Evolutionary conservation across 2,113 vertebrate genomes (phyloP).

Genomic region (Lepisosteus osseus): DNA sequence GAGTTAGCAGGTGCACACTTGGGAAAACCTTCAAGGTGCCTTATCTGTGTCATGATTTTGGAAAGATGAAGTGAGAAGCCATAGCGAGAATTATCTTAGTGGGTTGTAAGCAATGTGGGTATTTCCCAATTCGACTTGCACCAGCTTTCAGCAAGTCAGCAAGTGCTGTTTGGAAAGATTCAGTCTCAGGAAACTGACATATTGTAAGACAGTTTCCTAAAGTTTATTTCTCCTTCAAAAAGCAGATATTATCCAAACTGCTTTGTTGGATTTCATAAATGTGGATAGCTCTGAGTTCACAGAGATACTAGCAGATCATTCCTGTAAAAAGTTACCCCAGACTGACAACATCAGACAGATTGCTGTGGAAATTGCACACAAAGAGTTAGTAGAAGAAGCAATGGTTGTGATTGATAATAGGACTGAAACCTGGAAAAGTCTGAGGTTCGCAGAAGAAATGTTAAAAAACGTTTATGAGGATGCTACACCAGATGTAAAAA

Average conservation of each 20-base stretch:
- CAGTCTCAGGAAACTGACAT: neutral
- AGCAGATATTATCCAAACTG: constrained; percentile 2
- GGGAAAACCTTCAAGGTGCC: constrained; percentile 2
- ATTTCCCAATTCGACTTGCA: neutral
- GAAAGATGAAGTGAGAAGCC: neutral
- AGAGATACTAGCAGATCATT: neutral
- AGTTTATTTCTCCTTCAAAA: neutral
- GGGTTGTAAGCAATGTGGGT: neutral
- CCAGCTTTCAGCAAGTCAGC: neutral
- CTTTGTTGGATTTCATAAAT: neutral
- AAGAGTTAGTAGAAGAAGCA: neutral
- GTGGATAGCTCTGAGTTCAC: neutral
- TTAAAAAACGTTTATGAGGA: neutral
- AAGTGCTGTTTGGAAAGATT: neutral
- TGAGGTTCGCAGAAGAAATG: neutral
- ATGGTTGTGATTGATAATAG: constrained; percentile 1
- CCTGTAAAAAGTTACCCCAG: neutral
- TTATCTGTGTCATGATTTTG: neutral
- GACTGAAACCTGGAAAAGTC: neutral
- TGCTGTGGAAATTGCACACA: neutral
- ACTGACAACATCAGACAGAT: neutral
- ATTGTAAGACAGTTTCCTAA: neutral
- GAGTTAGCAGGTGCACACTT: neutral
- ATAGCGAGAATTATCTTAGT: constrained; percentile 3
- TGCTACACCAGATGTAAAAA: neutral